Conservation (phyloP, 2,797 vertebrate species). For the Podarcis siculus region DNA sequence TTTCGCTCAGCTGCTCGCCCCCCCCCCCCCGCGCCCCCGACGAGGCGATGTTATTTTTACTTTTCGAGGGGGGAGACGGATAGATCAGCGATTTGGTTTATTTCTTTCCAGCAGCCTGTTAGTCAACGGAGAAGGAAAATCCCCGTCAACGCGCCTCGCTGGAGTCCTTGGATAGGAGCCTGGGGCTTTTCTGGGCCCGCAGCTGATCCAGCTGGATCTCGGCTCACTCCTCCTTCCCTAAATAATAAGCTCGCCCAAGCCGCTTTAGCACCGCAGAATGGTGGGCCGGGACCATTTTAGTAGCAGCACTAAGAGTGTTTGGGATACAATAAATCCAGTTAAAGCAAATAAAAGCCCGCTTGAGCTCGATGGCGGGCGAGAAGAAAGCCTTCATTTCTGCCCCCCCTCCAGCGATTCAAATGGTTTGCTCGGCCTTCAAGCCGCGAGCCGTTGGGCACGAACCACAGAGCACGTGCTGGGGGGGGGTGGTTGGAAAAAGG, state of each 20-base stretch:
- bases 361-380: not conserved
- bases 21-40: accelerated
- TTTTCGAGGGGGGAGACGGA: too few relatives aligned
- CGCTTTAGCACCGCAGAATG: not conserved
- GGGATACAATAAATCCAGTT: not conserved
- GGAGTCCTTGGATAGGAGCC: accelerated
- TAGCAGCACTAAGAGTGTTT: not conserved
- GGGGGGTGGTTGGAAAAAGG: too few relatives aligned
- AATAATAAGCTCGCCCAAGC: not conserved
- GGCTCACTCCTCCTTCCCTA: too few relatives aligned
- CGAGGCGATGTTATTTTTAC: not conserved
- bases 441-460: not conserved
- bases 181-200: not conserved
- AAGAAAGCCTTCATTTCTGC: not conserved
- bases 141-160: not conserved
- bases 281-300: not conserved
- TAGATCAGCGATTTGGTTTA: not conserved
- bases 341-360: not conserved
- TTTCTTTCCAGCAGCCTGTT: not conserved
- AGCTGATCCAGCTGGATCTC: not conserved
- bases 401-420: not conserved
- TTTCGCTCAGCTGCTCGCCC: not conserved
- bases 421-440: not conserved
- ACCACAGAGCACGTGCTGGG: not conserved
- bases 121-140: not conserved